phyloP scores from a whole-genome alignment of 2,113 vertebrate genomes.

The Mobula hypostoma region DNA sequence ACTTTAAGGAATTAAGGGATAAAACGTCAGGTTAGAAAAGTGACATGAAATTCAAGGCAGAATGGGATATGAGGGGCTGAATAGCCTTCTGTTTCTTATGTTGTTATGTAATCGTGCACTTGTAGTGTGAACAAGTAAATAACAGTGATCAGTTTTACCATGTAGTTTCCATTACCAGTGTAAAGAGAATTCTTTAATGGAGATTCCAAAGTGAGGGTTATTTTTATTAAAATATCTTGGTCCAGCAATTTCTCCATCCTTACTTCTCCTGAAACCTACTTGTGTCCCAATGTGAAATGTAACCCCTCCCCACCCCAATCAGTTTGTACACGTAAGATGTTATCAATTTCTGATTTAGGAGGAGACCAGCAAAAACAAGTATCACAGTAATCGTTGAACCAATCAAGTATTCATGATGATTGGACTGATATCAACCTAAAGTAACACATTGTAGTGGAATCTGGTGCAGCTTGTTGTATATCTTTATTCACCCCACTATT shows the following conservation, averaged over 20 bases:
- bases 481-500: not conserved
- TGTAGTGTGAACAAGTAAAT: not conserved
- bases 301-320: not conserved
- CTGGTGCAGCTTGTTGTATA: not conserved
- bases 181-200: not conserved
- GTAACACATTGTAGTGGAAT: not conserved
- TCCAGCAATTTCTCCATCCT: not conserved
- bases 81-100: not conserved
- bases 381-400: not conserved
- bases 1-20: no score
- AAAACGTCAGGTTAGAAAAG: no score
- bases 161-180: not conserved
- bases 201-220: not conserved
- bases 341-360: no score
- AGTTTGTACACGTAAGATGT: not conserved
- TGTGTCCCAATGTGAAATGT: not conserved
- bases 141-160: not conserved
- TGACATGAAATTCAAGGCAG: no score
- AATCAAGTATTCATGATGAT: not conserved
- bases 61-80: no score
- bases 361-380: no score
- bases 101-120: not conserved
- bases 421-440: not conserved
- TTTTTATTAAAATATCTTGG: not conserved
- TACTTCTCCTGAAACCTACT: not conserved